Evolutionary conservation across 2,113 vertebrate species (phyloP).

Genomic region (Stegostoma tigrinum): DNA sequence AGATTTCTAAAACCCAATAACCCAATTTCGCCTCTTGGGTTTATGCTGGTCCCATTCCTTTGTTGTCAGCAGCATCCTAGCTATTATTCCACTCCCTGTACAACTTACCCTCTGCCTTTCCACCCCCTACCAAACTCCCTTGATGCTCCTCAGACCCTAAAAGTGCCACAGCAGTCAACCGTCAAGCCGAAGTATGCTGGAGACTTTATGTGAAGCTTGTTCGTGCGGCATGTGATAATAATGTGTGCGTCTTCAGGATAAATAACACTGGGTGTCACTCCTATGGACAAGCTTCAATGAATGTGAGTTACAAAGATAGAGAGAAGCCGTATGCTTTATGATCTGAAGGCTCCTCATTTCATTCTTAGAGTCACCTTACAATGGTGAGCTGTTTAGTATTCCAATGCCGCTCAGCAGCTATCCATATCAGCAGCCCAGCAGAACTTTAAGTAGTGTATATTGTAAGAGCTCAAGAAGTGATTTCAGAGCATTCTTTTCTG

Average conservation of each 20-base stretch:
- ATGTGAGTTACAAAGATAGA: slow-evolving; percentile 4
- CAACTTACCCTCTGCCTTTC: neutral
- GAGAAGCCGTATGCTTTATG: neutral
- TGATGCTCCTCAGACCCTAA: neutral
- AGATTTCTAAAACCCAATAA: neutral
- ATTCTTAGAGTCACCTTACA: neutral
- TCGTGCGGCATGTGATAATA: neutral
- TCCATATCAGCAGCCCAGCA: neutral
- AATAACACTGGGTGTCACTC: neutral
- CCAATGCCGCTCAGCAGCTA: neutral
- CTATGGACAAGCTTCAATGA: neutral
- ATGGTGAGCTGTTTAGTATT: neutral
- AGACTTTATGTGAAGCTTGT: neutral
- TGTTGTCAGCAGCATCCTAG: neutral
- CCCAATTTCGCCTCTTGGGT: neutral
- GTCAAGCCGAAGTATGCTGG: neutral
- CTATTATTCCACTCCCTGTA: neutral
- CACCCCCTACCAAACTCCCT: neutral
- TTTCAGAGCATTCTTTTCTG: neutral
- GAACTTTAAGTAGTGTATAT: slow-evolving; percentile 17
- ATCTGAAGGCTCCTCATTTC: neutral
- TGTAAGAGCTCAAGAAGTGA: neutral
- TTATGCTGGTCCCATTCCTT: neutral
- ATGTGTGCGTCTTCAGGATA: neutral
- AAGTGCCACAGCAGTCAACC: neutral